Evolutionary conservation across 2,113 vertebrate species (phyloP).

Genomic region (Strix aluco): DNA sequence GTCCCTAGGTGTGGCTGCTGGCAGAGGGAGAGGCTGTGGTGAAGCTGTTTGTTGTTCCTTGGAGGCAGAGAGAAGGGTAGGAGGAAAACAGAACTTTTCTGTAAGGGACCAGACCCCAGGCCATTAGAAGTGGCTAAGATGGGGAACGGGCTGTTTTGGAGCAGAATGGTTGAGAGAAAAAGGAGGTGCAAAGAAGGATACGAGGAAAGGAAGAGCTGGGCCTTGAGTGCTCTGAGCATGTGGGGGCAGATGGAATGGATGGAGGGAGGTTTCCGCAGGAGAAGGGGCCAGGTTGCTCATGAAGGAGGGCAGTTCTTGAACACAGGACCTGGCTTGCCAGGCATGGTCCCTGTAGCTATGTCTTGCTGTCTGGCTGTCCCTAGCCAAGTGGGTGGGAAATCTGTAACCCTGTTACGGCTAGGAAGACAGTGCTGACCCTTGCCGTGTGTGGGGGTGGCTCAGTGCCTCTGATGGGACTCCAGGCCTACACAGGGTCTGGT

Average conservation of each 20-base stretch:
- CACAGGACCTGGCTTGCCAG: background rate
- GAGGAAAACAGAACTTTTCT: background rate
- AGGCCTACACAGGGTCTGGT: background rate
- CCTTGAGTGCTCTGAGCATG: background rate
- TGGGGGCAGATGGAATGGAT: background rate
- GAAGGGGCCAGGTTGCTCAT: background rate
- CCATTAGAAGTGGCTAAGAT: background rate
- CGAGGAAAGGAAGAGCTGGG: background rate
- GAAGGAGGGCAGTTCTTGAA: background rate
- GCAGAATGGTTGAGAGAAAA: background rate
- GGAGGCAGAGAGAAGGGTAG: background rate
- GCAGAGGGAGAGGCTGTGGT: background rate
- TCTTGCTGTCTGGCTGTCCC: background rate
- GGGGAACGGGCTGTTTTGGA: background rate
- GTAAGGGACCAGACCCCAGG: background rate
- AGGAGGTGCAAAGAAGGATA: background rate
- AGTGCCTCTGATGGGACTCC: background rate
- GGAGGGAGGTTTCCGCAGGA: background rate
- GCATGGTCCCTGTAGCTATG: background rate
- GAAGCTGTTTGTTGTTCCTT: background rate
- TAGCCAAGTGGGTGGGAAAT: background rate
- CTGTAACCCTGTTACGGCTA: background rate
- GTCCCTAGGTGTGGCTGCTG: background rate
- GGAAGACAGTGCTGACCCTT: background rate
- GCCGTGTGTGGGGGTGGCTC: fast-evolving